Conservation (phyloP, 2,888 invertebrate genomes). For the Microctonus aethiopoides region DNA sequence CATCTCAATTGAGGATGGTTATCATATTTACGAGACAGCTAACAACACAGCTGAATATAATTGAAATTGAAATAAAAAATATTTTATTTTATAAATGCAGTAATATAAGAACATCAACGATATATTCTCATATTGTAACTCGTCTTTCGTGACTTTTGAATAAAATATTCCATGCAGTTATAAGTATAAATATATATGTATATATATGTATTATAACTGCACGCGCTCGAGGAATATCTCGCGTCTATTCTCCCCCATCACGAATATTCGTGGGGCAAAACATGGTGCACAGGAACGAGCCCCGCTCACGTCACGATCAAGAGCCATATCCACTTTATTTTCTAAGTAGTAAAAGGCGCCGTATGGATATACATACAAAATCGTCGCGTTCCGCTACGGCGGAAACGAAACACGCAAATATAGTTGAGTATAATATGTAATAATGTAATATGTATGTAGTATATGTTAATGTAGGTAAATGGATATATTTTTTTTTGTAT, state of each 20-base stretch:
- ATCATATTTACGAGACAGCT: conserved; percentile 30
- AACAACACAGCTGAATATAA: conserved; percentile 23
- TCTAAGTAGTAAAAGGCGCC: neutral
- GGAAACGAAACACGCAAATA: conserved; percentile 46
- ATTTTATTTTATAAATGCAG: neutral
- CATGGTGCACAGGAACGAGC: neutral
- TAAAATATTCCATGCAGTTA: neutral
- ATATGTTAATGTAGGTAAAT: neutral
- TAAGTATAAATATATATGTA: neutral
- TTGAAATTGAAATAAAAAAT: conserved; percentile 26
- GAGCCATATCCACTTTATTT: conserved; percentile 6
- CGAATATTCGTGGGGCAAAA: conserved; percentile 20
- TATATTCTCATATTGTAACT: neutral
- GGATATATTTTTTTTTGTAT: too few relatives aligned
- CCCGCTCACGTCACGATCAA: conserved; percentile 16
- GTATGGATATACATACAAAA: neutral
- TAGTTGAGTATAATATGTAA: conserved; percentile 29
- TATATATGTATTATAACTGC: too few relatives aligned
- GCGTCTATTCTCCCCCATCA: conserved; percentile 14
- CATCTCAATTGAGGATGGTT: conserved; percentile 22
- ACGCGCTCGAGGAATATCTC: neutral
- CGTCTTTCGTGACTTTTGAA: neutral
- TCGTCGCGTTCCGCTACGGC: conserved; percentile 24
- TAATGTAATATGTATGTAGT: too few relatives aligned
- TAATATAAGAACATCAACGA: neutral